Conservation (phyloP, 2,113 vertebrate genomes). For the Psettodes erumei region DNA sequence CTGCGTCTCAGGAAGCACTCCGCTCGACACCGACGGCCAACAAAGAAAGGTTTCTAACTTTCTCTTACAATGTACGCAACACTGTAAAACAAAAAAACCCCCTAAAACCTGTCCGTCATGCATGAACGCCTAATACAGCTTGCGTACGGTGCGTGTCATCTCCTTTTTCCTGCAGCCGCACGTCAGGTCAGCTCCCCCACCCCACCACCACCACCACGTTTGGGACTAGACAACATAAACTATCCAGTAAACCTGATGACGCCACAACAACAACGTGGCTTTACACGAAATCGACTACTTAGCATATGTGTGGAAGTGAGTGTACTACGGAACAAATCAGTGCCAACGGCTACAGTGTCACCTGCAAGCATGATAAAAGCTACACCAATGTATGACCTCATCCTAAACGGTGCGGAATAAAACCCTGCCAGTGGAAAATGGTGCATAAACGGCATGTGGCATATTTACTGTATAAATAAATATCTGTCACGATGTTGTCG, state of each 20-base stretch:
- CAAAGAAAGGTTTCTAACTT: neutral
- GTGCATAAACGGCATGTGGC: conserved; percentile 13
- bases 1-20: conserved; percentile 50
- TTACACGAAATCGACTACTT: conserved; percentile 4
- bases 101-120: conserved; percentile 31
- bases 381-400: conserved; percentile 26
- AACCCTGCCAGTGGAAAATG: conserved; percentile 32
- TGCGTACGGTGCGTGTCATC: conserved; percentile 1
- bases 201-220: neutral
- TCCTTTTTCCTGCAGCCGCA: neutral
- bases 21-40: conserved; percentile 37
- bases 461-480: conserved; percentile 40
- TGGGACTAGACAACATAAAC: conserved; percentile 6
- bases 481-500: conserved; percentile 11
- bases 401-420: conserved; percentile 17
- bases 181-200: neutral
- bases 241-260: conserved; percentile 36
- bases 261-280: conserved; percentile 24
- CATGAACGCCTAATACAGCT: conserved; percentile 25
- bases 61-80: conserved; percentile 2
- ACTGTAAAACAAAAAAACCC: neutral
- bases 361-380: conserved; percentile 12
- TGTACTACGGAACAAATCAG: conserved; percentile 24
- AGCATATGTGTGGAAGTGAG: conserved; percentile 23
- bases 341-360: conserved; percentile 19